These are phyloP conservation scores for Himalopsyche anomala DNA, from an alignment of 2,888 invertebrate species.

Conservation along the genomic window DNA sequence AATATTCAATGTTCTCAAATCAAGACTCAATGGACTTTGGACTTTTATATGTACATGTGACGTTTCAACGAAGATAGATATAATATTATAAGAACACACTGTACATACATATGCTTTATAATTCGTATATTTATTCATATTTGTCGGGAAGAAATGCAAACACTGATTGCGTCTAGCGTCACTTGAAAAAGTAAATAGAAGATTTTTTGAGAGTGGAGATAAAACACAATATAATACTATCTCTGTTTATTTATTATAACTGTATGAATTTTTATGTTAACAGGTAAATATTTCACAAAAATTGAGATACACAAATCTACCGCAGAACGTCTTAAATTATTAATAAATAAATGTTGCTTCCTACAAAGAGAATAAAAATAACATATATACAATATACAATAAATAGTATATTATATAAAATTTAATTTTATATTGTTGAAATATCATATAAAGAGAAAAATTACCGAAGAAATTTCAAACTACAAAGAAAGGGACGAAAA, in stretches of 20 bases:
- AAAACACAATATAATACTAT: not conserved
- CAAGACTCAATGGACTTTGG: not conserved
- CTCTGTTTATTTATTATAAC: not conserved
- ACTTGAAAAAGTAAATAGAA: slow-evolving; percentile 8
- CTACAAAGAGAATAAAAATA: too few species aligned
- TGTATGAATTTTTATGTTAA: not conserved
- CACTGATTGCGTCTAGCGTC: slow-evolving; percentile 3
- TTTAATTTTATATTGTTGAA: too few species aligned
- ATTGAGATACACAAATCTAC: not conserved
- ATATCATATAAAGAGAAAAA: too few species aligned
- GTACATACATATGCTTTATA: not conserved
- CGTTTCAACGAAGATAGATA: not conserved
- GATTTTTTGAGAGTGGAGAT: not conserved
- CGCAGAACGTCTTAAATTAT: too few species aligned
- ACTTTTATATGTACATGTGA: not conserved
- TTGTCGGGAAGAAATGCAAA: slow-evolving; percentile 14
- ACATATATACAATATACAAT: too few species aligned
- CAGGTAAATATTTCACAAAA: slow-evolving; percentile 30
- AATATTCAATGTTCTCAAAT: not conserved
- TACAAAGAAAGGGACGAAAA: too few species aligned
- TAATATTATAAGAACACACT: not conserved
- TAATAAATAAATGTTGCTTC: too few species aligned
- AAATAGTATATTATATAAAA: too few species aligned
- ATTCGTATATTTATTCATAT: not conserved
- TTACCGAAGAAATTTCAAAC: too few species aligned